Percentiles rank a stretch among this genome's conserved stretches.
phyloP scores from a whole-genome alignment of 1,140 invertebrate species.

The Papilio polytes region DNA sequence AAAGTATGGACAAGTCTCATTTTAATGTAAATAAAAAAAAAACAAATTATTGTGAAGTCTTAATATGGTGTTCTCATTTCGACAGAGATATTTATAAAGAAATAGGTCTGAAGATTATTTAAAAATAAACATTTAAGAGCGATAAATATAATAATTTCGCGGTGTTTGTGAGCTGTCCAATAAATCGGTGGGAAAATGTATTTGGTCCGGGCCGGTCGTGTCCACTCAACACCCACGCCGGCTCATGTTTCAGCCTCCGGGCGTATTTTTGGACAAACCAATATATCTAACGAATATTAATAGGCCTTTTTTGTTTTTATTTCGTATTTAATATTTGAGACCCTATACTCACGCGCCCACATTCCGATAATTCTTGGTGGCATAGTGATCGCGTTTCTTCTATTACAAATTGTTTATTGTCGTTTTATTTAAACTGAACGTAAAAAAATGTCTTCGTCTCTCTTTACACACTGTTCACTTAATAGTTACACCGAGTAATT shows the following conservation, averaged over 20 bases:
- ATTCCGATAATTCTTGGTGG: conserved; percentile 48
- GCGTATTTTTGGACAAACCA: conserved; percentile 80
- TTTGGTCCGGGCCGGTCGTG: conserved; percentile 55
- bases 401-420: background rate
- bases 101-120: conserved; percentile 33
- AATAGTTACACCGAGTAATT: background rate
- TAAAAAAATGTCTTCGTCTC: background rate
- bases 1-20: conserved; percentile 49
- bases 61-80: conserved; percentile 30
- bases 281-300: conserved; percentile 83
- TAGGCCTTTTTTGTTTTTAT: conserved; percentile 75
- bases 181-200: conserved; percentile 68
- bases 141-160: conserved; percentile 68
- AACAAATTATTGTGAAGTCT: conserved; percentile 25
- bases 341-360: conserved; percentile 48
- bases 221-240: conserved; percentile 75
- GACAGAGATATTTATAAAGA: background rate
- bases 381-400: conserved; percentile 24
- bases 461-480: background rate
- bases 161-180: conserved; percentile 56
- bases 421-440: background rate
- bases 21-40: background rate
- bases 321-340: conserved; percentile 60
- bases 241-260: conserved; percentile 75
- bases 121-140: conserved; percentile 52